Conservation (phyloP, 2,113 vertebrate genomes). For the Cichladusa arquata region DNA sequence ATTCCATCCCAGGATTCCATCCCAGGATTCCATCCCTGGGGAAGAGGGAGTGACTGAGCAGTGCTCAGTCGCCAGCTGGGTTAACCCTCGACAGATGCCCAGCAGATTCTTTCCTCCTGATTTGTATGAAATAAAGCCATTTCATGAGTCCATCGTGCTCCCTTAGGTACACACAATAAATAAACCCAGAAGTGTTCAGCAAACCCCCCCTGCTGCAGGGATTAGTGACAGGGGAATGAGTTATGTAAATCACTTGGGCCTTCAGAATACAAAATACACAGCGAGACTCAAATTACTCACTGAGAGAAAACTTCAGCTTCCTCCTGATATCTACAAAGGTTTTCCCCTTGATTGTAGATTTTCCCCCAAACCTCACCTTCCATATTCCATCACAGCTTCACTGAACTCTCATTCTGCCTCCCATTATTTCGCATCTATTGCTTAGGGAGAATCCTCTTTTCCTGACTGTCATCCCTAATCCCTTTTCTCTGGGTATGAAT, state of each 20-base stretch:
- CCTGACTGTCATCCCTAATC: background rate
- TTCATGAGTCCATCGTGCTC: background rate
- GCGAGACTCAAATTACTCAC: background rate
- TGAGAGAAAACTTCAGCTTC: background rate
- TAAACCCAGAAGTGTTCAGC: background rate
- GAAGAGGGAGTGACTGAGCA: background rate
- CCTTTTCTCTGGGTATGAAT: background rate
- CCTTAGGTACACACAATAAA: background rate
- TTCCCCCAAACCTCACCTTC: background rate
- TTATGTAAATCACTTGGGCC: background rate
- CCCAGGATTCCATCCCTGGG: background rate
- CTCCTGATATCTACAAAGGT: background rate
- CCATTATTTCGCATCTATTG: background rate
- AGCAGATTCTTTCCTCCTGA: background rate
- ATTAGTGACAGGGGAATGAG: background rate
- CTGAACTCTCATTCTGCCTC: background rate
- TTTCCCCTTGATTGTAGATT: background rate
- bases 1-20: background rate
- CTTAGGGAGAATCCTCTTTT: background rate
- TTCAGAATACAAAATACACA: background rate
- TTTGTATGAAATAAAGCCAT: background rate
- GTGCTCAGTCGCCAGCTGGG: background rate
- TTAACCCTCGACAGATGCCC: background rate
- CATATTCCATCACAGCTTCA: background rate
- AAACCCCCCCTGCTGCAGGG: background rate